Evolutionary conservation across 1,140 invertebrate genomes (phyloP).

Genomic region (Planococcus citri): DNA sequence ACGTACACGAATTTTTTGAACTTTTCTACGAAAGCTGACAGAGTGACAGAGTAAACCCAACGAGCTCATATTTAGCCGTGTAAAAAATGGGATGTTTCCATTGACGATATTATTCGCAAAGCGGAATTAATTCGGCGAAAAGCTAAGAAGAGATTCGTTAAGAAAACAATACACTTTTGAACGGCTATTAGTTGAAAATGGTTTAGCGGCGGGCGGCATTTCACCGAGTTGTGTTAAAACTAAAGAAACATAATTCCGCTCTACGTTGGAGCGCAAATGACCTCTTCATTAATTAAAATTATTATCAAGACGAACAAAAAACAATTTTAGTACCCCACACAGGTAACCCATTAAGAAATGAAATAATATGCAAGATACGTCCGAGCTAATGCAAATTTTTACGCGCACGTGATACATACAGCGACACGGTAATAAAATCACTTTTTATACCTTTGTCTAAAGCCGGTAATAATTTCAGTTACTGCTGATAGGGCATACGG

Average conservation of each 20-base stretch:
- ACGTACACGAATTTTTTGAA: too few relatives aligned
- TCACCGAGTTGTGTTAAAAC: background rate
- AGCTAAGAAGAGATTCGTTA: background rate
- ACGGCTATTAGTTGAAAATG: background rate
- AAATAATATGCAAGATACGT: constrained; percentile 7
- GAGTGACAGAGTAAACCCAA: too few relatives aligned
- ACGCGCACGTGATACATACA: constrained; percentile 1
- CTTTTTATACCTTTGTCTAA: constrained; percentile 3
- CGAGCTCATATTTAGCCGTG: too few relatives aligned
- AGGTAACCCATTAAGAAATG: constrained; percentile 6
- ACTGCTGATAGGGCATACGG: constrained; percentile 5
- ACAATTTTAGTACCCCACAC: constrained; percentile 6
- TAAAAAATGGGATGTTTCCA: too few relatives aligned
- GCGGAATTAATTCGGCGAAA: background rate
- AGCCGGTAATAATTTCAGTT: constrained; percentile 6
- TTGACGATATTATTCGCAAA: too few relatives aligned
- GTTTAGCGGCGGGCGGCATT: background rate
- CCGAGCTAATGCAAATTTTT: constrained; percentile 3
- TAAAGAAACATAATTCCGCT: background rate
- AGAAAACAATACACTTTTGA: background rate
- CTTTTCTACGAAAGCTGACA: too few relatives aligned
- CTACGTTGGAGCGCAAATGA: background rate
- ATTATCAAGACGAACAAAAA: constrained; percentile 7
- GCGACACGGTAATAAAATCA: constrained; percentile 6
- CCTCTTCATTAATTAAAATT: constrained; percentile 8